Base-by-base conservation (phyloP, 2,888 invertebrate species). In the Lampropteryx suffumata region DNA sequence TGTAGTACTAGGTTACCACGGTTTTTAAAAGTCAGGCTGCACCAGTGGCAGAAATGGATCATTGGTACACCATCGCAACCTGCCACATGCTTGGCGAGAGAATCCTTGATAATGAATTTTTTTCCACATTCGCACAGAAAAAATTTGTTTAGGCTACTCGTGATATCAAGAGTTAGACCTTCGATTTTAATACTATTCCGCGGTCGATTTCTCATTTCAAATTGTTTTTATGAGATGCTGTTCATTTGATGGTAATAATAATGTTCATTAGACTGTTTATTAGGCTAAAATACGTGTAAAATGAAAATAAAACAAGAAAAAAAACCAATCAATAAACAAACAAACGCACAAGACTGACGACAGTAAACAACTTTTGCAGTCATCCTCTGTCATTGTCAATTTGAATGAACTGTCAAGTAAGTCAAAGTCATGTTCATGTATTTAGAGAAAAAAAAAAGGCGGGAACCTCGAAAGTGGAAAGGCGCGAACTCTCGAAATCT, bases 1-100 rank as follows among this genome's bases (percentile, higher is more conserved):
- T 76, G 73, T 3, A 49, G 53, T 0, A 51, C 61, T 1, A 74
- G 39, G 40, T 73, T 73, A 0, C 71, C 75, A 4, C 61, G 55
- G 27, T 69, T 73, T 42, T 54, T 62, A 34, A 76, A 74, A 6
- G 39, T 29, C n/a, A 71, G 28, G 3, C 62, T 61, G 37, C 74
- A 74, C 68, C 69, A 71, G 3, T 26, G 50, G 28, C 75, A 74
- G 32, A 1, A 27, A 21, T 48, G 39, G 39, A 21, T 53, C 1
- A 35, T 10, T 26, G 11, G 14, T 6, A 10, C 17, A 0, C 55
- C 57, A 6, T 8, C 17, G 30, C 58, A 58, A 1, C 9, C 21
- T 6, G 2, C n/a, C 11, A 43, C 2, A 34, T 59, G 61, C n/a
- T 44, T 39, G 7, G 33, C n/a, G 5, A 63, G 14, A 9, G 30